Conservation (phyloP, 2,113 vertebrate species). For the Crocuta crocuta region DNA sequence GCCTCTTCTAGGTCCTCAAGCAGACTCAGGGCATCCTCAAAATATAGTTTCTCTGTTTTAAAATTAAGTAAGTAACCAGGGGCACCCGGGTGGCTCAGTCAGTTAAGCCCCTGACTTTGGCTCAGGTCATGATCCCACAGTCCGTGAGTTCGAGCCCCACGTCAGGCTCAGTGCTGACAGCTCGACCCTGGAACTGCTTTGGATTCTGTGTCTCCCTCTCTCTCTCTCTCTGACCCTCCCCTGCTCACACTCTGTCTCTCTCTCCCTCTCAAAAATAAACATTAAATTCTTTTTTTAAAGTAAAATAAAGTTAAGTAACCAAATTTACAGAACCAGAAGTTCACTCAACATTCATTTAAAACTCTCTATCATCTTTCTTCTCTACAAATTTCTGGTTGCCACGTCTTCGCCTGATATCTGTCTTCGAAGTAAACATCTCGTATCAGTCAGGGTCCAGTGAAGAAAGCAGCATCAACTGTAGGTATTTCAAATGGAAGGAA, state of each 20-base stretch:
- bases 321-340: not conserved
- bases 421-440: not conserved
- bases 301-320: not conserved
- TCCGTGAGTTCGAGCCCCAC: too few species aligned
- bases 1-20: not conserved
- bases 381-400: not conserved
- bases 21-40: not conserved
- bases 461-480: not conserved
- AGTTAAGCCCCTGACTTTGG: too few species aligned
- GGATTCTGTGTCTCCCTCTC: too few species aligned
- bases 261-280: too few species aligned
- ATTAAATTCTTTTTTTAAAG: too few species aligned
- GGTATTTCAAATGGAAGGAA: slow-evolving; percentile 8
- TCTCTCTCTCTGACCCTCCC: too few species aligned
- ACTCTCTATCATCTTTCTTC: not conserved
- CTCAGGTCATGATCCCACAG: too few species aligned
- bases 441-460: not conserved
- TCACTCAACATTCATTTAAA: slow-evolving; percentile 2
- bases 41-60: not conserved
- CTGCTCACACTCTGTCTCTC: too few species aligned
- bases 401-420: not conserved
- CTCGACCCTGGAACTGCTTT: too few species aligned
- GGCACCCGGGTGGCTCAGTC: too few species aligned
- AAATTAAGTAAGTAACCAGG: not conserved
- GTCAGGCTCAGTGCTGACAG: too few species aligned